phyloP scores from a whole-genome alignment of 2,113 vertebrate genomes.

The Helogale parvula region DNA sequence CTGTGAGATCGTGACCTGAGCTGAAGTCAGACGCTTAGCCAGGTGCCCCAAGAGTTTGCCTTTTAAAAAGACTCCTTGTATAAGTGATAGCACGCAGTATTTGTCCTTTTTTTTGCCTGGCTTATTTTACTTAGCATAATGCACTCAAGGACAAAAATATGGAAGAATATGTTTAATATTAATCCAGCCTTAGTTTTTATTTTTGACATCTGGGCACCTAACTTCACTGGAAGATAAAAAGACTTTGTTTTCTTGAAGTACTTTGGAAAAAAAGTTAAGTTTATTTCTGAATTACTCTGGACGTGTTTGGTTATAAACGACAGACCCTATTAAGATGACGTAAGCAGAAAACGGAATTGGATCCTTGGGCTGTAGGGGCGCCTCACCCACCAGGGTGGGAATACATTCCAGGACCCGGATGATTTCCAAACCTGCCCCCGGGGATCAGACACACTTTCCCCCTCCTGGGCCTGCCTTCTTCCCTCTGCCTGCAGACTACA shows the following conservation, averaged over 20 bases:
- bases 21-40: too few relatives aligned
- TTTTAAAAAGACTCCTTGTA: background rate
- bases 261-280: background rate
- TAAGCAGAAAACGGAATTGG: background rate
- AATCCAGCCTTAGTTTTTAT: background rate
- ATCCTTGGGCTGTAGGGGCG: background rate
- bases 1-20: too few relatives aligned
- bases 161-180: background rate
- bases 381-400: background rate
- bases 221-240: background rate
- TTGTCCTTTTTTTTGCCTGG: background rate
- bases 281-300: background rate
- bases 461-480: fast-evolving
- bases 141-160: background rate
- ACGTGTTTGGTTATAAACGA: background rate
- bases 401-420: background rate
- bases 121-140: background rate
- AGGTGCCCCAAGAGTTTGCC: too few relatives aligned
- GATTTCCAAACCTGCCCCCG: background rate
- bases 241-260: background rate
- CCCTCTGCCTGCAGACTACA: background rate
- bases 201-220: background rate
- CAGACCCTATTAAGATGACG: background rate
- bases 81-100: background rate
- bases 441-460: background rate